Evolutionary conservation across 1,140 invertebrate species (phyloP), one percentile per base, ranked within the genome.

Genomic region (Heliconius eleuchia): DNA sequence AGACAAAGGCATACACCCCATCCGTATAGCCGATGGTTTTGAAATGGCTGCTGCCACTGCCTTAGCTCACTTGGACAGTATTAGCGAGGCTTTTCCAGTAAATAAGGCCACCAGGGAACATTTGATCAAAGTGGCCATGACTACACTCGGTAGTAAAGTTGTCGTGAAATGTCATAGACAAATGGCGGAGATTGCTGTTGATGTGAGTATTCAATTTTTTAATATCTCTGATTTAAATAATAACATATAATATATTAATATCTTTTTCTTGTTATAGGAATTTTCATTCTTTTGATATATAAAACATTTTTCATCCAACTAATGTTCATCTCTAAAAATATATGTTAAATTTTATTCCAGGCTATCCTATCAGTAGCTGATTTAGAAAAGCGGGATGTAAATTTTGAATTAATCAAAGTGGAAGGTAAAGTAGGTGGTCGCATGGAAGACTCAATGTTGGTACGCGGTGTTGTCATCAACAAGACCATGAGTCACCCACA

Each of bases 401-500:
- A 99, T 93, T 99, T 99, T 95, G 99, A 99, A 92, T 95, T 99
- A 74, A 99, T 99, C 89, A 99, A 99, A 95, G 97, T 99, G 66
- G 98, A 99, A 94, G 98, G 98, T 2, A 99, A 99, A 96, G 98
- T 99, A 37, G 99, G 99, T 76, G 99, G 99, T 9, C 96, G 97
- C 81, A 96, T 99, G 90, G 99, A 99, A 95, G 99, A 99, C 93
- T 99, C 99, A 0, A 97, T 99, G 95, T 95, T 99, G 50, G 98
- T 99, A 18, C 98, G 97, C 84, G 99, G 99, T 78, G 99, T 99
- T 6, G 97, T 99, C 81, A 96, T 99, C 27, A 99, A 99, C 90
- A 99, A 99, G 95, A 99, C 99, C 81, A 98, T 99, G 95, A 99
- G 98, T 86, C 99, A 99, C 96, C 98, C 99, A 74, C 99, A 99